Base-by-base conservation (phyloP, 2,113 vertebrate species). In the Helogale parvula region DNA sequence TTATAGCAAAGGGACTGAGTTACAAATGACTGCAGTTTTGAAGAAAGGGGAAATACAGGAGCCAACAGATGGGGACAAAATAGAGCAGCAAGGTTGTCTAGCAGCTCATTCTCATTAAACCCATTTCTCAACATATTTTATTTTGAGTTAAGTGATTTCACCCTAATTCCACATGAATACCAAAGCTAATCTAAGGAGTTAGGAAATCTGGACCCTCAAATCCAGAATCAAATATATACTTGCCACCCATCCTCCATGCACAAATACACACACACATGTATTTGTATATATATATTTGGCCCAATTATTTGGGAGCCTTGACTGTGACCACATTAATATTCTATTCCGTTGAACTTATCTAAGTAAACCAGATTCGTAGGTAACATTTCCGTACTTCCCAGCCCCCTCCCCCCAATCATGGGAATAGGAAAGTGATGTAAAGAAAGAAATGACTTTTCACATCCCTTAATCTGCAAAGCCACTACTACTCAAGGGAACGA, bases 1-100 rank as follows among this genome's bases (percentile, higher is more conserved):
- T 96, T 90, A 94, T 29, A 87, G 79, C 83, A 95, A 91, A 68
- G 88, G 90, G 85, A 68, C 41, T 54, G 35, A 31, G 57, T 76
- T 96, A 76, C 88, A 96, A 94, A 45, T 80, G 86, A 80, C 74
- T 93, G 54, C n/a, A 81, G 54, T 95, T 80, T 85, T 47, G 90
- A 91, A 96, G 85, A 77, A 80, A 88, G 27, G 45, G 47, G 87
- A 98, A 96, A 94, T 83, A 65, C 3, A 83, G 25, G 31, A 90
- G 77, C 23, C 83, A 92, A 93, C 16, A 84, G 65, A 96, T 74
- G 31, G 47, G 50, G 45, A 94, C 71, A 97, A 93, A 93, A 80
- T 16, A 57, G 25, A 90, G 94, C 45, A 80, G 69, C 57, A 92
- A 91, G 13, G 47, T 76, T 88, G 79, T 74, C 47, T 31, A 97